A percentile compares a stretch with the other conserved stretches of the same genome.
Conservation (phyloP, 1,140 invertebrate species). For the Papilio xuthus region DNA sequence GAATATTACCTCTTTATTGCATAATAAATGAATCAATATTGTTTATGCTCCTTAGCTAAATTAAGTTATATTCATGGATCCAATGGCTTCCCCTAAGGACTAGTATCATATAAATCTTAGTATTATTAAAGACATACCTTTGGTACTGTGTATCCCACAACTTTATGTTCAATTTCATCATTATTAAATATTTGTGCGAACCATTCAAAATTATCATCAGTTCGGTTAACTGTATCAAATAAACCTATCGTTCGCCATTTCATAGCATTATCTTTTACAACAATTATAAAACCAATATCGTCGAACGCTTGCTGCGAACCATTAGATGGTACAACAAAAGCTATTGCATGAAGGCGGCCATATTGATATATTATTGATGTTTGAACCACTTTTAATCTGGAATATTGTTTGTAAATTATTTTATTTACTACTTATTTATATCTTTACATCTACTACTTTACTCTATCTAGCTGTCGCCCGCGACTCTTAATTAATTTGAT, state of each 20-base stretch:
- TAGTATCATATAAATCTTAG: too few species aligned
- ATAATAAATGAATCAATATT: too few species aligned
- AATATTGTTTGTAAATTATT: conserved; percentile 33
- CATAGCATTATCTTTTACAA: conserved; percentile 37
- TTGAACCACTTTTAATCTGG: conserved; percentile 55
- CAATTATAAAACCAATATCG: conserved; percentile 62
- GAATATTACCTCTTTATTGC: too few species aligned
- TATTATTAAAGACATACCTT: too few species aligned
- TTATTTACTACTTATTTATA: not conserved
- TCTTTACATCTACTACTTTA: not conserved
- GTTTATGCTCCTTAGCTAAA: too few species aligned
- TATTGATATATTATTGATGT: conserved; percentile 57
- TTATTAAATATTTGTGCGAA: conserved; percentile 44
- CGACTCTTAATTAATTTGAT: too few species aligned
- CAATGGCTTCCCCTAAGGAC: too few species aligned
- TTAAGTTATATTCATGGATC: too few species aligned
- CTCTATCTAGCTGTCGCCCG: too few species aligned
- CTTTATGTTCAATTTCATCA: conserved; percentile 46
- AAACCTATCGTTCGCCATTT: conserved; percentile 46
- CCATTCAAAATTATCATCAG: conserved; percentile 57
- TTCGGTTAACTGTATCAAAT: conserved; percentile 47
- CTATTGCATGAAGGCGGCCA: conserved; percentile 43
- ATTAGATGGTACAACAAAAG: conserved; percentile 56
- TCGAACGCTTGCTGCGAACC: conserved; percentile 56
- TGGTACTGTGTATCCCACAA: conserved; percentile 54